Base-by-base conservation (phyloP, 2,888 invertebrate species). In the Crossocerus cetratus region DNA sequence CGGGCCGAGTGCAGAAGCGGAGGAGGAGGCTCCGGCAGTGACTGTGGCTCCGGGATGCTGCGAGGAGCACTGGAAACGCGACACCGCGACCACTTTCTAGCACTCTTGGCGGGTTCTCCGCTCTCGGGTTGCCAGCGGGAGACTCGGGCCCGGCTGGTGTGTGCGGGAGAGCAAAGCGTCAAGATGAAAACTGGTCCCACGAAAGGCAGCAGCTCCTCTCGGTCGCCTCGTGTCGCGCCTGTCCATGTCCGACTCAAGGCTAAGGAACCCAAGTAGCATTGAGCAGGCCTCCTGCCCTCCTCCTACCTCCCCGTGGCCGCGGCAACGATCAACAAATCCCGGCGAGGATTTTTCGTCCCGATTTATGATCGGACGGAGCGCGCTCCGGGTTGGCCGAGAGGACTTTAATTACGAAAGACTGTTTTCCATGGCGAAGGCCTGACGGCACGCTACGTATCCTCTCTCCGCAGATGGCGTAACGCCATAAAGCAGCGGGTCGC, bases 11-110 rank as follows among this genome's bases (percentile, higher is more conserved):
- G 32, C 32, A 23, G 4, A 2, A 23, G 45, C 45, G 8, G 45
- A 45, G 45, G 3, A 14, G 49, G 14, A 49, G 77, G 68, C 78
- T 76, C 32, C 11, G 5, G 32, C 32, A 32, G 8, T 11, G 11
- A 32, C n/a, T n/a, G n/a, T 32, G 32, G 11, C 3, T 4, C 32
- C 11, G 32, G 32, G 32, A 32, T 32, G 32, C 32, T 32, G 81
- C 73, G 76, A 76, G 74, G 69, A 58, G 66, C 71, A 72, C 76
- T 63, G 64, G 81, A 82, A 81, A 82, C 65, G 74, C 63, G 72
- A 81, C 74, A 81, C 82, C 72, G 56, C 65, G 74, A 72, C 81
- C 75, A 79, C 81, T 81, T 79, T 81, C 81, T 71, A 79, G 79
- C 56, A 62, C 32, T 76, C 73, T 66, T 76, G 65, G 21, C 62